Percentiles rank a stretch among this genome's conserved stretches.
Evolutionary conservation across 2,113 vertebrate genomes (phyloP).

Genomic region (Sinosuthora webbiana): DNA sequence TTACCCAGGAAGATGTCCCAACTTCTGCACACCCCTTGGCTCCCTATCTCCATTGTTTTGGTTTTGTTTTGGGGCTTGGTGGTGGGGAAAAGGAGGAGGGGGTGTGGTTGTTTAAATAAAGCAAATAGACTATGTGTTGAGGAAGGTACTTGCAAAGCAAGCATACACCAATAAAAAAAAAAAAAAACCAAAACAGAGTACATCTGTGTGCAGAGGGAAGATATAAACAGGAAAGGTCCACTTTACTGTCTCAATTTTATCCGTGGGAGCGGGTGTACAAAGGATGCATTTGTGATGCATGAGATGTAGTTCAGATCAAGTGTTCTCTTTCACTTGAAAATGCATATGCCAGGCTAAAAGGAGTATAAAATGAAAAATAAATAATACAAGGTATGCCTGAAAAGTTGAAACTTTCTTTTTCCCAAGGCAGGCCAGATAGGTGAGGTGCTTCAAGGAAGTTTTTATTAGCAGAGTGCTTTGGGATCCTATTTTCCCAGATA

Average conservation of each 20-base stretch:
- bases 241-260: rapidly evolving
- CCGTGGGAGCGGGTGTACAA: rapidly evolving
- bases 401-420: neutral
- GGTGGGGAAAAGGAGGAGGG: no score
- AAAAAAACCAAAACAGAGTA: neutral
- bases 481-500: neutral
- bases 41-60: neutral
- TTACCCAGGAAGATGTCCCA: conserved; percentile 47
- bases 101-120: neutral
- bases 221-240: neutral
- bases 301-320: neutral
- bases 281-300: rapidly evolving
- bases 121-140: neutral
- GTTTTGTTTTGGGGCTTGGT: neutral
- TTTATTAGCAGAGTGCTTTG: neutral
- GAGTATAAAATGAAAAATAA: neutral
- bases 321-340: neutral
- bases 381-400: neutral
- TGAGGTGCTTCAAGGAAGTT: neutral
- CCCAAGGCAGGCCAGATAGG: no score
- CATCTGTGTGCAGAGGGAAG: neutral
- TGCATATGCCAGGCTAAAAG: neutral
- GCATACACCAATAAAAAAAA: neutral
- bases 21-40: neutral
- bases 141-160: neutral